phyloP scores from a whole-genome alignment of 92 coral and sea anemone genomes.

The Meandrina meandrites region DNA sequence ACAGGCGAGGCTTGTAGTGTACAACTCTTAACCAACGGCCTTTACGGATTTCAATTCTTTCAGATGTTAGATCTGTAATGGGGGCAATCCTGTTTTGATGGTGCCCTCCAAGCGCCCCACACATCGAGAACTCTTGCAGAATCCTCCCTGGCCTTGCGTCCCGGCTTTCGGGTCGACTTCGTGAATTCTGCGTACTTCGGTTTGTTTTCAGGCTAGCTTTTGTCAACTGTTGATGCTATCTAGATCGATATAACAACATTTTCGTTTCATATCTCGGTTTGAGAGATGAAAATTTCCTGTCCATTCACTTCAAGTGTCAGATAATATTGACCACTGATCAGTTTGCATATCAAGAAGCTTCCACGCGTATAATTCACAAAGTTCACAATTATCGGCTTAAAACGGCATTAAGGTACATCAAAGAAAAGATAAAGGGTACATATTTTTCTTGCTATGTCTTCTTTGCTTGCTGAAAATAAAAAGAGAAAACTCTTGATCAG shows the following conservation, averaged over 20 bases:
- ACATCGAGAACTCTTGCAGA: constrained; percentile 42
- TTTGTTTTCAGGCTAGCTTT: not conserved
- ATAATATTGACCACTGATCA: not conserved
- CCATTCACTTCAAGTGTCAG: not conserved
- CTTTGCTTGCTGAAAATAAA: not conserved
- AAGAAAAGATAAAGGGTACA: not conserved
- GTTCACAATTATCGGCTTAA: constrained; percentile 9
- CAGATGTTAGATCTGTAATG: constrained; percentile 65
- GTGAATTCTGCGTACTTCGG: not conserved
- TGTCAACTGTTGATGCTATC: not conserved
- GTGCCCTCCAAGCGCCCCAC: constrained; percentile 49
- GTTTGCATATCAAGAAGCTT: not conserved
- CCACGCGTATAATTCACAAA: not conserved
- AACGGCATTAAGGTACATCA: not conserved
- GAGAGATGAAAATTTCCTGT: not conserved
- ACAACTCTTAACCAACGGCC: constrained; percentile 76
- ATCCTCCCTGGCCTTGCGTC: not conserved
- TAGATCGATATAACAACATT: not conserved
- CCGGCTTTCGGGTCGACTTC: not conserved
- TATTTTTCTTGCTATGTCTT: not conserved
- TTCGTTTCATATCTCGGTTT: no score
- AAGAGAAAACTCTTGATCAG: not conserved
- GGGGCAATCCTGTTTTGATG: constrained; percentile 65
- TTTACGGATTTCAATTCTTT: constrained; percentile 78
- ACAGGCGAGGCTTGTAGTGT: constrained; percentile 57